These are phyloP conservation scores for Leptatherina wallacei DNA, from an alignment of 2,797 vertebrate species.

Conservation along the genomic window DNA sequence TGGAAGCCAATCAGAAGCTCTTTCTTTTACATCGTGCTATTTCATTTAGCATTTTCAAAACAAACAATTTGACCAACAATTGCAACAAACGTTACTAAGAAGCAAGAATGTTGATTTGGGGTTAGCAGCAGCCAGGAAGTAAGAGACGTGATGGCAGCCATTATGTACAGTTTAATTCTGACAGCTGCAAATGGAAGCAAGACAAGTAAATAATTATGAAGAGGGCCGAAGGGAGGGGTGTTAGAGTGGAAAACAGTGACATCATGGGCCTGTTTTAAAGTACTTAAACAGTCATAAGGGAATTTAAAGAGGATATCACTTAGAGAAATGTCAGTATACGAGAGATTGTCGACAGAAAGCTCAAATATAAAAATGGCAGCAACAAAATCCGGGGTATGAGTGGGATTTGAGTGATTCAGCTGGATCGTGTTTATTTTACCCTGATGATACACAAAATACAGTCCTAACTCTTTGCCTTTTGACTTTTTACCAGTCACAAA, in stretches of 20 bases:
- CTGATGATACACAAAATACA: slow-evolving; percentile 24
- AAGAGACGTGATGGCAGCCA: slow-evolving; percentile 73
- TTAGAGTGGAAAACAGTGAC: slow-evolving; percentile 64
- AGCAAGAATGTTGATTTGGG: slow-evolving; percentile 77
- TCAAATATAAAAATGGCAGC: slow-evolving; percentile 27
- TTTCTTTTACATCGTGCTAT: slow-evolving; percentile 61
- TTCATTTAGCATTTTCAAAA: slow-evolving; percentile 76
- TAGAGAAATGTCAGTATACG: slow-evolving; percentile 26
- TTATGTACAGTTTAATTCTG: slow-evolving; percentile 81
- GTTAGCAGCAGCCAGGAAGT: slow-evolving; percentile 77
- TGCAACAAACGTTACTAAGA: slow-evolving; percentile 65
- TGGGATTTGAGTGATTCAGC: slow-evolving; percentile 23
- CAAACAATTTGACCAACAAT: slow-evolving; percentile 80
- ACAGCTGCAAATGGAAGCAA: slow-evolving; percentile 78
- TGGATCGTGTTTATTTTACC: slow-evolving; percentile 27
- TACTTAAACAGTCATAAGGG: slow-evolving; percentile 56
- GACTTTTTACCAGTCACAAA: slow-evolving; percentile 29
- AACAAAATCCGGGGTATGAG: slow-evolving; percentile 18
- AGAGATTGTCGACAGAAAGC: slow-evolving; percentile 35
- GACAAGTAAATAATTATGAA: slow-evolving; percentile 78
- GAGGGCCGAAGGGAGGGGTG: slow-evolving; percentile 35
- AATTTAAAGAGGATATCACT: slow-evolving; percentile 53
- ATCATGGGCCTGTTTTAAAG: slow-evolving; percentile 65
- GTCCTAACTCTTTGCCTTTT: slow-evolving; percentile 27
- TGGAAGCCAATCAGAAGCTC: slow-evolving; percentile 72